Evolutionary conservation across 64 coral and sea anemone genomes (phyloP).

Genomic region (Pocillopora damicornis): DNA sequence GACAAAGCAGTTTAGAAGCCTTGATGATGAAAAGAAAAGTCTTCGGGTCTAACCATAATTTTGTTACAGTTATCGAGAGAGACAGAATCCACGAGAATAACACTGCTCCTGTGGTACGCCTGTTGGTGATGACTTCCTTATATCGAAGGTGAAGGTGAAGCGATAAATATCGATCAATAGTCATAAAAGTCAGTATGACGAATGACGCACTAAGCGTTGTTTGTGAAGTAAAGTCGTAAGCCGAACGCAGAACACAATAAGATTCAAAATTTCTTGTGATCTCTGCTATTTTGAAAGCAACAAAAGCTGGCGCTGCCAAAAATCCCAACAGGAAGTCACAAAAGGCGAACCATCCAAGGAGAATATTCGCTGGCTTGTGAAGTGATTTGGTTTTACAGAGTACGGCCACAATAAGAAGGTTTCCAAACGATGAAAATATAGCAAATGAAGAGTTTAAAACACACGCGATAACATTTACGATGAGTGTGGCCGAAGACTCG

Average conservation of each 20-base stretch:
- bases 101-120: not conserved
- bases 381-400: slow-evolving; percentile 8
- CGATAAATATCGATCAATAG: slow-evolving; percentile 17
- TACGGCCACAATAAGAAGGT: slow-evolving; percentile 3
- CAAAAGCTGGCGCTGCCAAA: slow-evolving; percentile 12
- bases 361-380: slow-evolving; percentile 6
- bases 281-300: slow-evolving; percentile 11
- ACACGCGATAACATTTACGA: slow-evolving; percentile 13
- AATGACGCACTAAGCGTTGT: slow-evolving; percentile 11
- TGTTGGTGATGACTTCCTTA: slow-evolving; percentile 17
- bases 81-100: not conserved
- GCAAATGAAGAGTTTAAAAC: slow-evolving; percentile 14
- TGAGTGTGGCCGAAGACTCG: not conserved
- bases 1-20: not conserved
- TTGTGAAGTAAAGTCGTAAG: slow-evolving; percentile 26
- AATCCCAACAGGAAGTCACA: slow-evolving; percentile 30
- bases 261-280: not conserved
- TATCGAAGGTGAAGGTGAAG: slow-evolving; percentile 31
- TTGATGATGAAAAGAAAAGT: slow-evolving; percentile 23
- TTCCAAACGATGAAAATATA: slow-evolving; percentile 15
- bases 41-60: not conserved
- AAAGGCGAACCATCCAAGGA: slow-evolving; percentile 35
- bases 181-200: slow-evolving; percentile 13
- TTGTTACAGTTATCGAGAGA: not conserved
- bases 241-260: not conserved